Evolutionary conservation across 2,797 vertebrate species (phyloP), one percentile per base, ranked within the genome.

Genomic region (Prionace glauca): DNA sequence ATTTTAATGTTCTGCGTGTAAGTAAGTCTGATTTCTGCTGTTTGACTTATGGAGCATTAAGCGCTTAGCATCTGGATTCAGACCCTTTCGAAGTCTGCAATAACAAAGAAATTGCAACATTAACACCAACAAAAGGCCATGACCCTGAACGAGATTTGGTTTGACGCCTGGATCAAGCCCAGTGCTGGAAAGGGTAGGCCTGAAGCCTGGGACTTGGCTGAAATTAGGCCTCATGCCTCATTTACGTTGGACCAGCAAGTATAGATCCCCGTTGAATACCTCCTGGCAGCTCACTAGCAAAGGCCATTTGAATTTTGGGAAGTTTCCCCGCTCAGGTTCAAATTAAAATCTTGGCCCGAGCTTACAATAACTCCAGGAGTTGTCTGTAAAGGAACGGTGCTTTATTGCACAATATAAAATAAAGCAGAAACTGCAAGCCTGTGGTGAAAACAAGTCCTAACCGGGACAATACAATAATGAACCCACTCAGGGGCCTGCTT

Each of bases 11-110:
- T 36, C 62, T 36, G 90, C n/a, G 24, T 18, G 3, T 69, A 65
- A 92, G 90, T 92, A 92, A 92, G 26, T 69, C 65, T 90, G 56
- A 90, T 90, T 90, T 90, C 32, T 62, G 56, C 87, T 69, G 20
- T 65, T 92, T 69, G 20, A 69, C 36, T 41, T 65, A 92, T 41
- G 65, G n/a, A 92, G 20, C 62, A 36, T 92, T 69, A 69, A 69
- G n/a, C n/a, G 12, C 69, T 22, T 18, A 36, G 18, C 65, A 18
- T 92, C 62, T 67, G 32, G 62, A 92, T 36, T 67, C 62, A 3
- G 62, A n/a, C 16, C n/a, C 16, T 24, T 65, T 36, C 2, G 5
- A 36, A 67, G 16, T 2, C 22, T 65, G 69, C 20, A 36, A 67
- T 69, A 69, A 69, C 62, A 69, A 92, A 92, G 20, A 12, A 22